Evolutionary conservation across 1,140 invertebrate genomes (phyloP).

Genomic region (Drosophila saltans): DNA sequence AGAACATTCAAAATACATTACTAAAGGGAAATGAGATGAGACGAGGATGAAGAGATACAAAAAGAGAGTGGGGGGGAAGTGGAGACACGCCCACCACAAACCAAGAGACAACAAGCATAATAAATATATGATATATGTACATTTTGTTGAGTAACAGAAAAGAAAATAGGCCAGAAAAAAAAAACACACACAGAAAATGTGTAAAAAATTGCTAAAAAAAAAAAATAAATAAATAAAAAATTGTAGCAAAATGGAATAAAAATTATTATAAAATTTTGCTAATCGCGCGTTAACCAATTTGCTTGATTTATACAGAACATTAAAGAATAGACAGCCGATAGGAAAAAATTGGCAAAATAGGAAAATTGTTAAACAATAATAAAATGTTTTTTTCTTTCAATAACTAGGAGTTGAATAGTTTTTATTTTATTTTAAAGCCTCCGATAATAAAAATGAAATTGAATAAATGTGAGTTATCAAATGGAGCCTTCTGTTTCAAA

Average conservation of each 20-base stretch:
- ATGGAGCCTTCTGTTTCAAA: no score
- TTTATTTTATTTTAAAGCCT: no score
- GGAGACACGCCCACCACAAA: conserved; percentile 1
- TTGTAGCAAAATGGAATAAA: conserved; percentile 59
- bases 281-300: conserved; percentile 81
- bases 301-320: conserved; percentile 65
- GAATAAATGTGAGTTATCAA: no score
- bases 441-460: no score
- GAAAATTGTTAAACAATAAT: no score
- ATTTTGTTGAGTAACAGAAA: conserved; percentile 10
- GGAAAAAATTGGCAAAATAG: not conserved
- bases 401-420: no score
- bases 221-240: conserved; percentile 56
- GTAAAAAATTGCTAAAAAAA: conserved; percentile 48
- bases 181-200: not conserved
- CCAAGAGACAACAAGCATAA: conserved; percentile 54
- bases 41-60: conserved; percentile 12
- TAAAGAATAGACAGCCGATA: conserved; percentile 26
- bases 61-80: not conserved
- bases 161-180: conserved; percentile 19
- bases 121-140: conserved; percentile 58
- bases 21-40: conserved; percentile 14
- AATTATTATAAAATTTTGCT: conserved; percentile 79
- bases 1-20: conserved; percentile 52
- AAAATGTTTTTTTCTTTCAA: no score